phyloP scores from a whole-genome alignment of 2,888 invertebrate species.

The Bruchidius siliquastri region DNA sequence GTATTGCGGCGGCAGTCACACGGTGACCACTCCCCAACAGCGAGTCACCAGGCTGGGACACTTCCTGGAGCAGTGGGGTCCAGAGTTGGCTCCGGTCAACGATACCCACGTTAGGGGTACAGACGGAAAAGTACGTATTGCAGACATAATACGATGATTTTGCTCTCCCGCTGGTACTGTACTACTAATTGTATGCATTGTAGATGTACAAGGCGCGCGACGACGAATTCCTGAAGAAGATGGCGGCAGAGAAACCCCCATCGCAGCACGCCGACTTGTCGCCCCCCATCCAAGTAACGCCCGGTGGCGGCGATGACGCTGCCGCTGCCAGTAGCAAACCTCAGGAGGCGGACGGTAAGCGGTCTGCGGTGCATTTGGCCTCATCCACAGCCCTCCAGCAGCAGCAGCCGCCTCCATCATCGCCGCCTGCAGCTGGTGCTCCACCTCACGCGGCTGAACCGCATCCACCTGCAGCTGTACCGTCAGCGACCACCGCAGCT shows the following conservation, averaged over 20 bases:
- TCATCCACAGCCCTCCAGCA: too few species aligned
- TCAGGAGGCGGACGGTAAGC: not conserved
- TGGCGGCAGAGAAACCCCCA: conserved; percentile 19
- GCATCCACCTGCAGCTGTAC: too few species aligned
- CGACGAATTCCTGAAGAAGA: conserved; percentile 19
- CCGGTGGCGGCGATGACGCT: not conserved
- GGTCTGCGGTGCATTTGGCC: too few species aligned
- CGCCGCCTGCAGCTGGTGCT: too few species aligned
- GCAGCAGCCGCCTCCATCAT: too few species aligned
- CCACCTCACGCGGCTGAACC: too few species aligned
- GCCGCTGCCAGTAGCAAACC: not conserved
- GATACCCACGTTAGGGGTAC: conserved; percentile 38
- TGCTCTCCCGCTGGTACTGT: not conserved
- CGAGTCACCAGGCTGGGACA: conserved; percentile 62
- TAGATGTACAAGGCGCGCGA: conserved; percentile 32
- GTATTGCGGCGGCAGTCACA: conserved; percentile 76
- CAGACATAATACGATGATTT: too few species aligned
- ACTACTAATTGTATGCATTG: conserved; percentile 3
- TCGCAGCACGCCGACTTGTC: conserved; percentile 7
- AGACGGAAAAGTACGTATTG: conserved; percentile 38
- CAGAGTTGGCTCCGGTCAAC: conserved; percentile 54
- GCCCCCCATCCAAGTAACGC: not conserved
- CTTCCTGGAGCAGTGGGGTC: conserved; percentile 63
- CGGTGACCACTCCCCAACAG: conserved; percentile 66
- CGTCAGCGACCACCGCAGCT: too few species aligned